Evolutionary conservation across 2,888 invertebrate genomes (phyloP).

Genomic region (Adineta ricciae): DNA sequence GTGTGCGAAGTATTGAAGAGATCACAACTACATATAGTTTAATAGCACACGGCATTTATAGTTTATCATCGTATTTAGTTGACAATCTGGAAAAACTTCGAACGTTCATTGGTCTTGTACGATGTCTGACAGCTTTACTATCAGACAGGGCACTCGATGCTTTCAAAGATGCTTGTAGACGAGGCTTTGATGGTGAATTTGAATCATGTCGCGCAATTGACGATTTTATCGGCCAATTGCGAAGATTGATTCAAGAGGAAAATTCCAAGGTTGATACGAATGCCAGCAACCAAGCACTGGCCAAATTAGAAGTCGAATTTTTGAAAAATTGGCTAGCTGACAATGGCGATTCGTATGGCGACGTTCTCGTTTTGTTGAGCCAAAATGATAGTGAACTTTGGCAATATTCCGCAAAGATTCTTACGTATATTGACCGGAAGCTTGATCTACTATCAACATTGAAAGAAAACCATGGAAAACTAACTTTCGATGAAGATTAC

Average conservation of each 20-base stretch:
- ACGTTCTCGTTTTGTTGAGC: neutral
- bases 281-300: neutral
- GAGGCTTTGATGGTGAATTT: neutral
- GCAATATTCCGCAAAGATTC: neutral
- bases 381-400: neutral
- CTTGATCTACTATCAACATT: neutral
- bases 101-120: neutral
- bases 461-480: neutral
- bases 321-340: slow-evolving; percentile 3
- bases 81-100: slow-evolving; percentile 7
- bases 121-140: neutral
- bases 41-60: neutral
- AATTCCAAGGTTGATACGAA: neutral
- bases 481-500: neutral
- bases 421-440: neutral
- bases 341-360: neutral
- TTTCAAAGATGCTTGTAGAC: neutral
- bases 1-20: neutral
- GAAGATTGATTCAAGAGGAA: neutral
- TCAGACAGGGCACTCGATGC: neutral
- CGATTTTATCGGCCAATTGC: neutral
- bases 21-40: neutral
- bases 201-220: neutral
- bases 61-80: neutral
- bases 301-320: neutral